Evolutionary conservation across 2,113 vertebrate genomes (phyloP).

Genomic region (Synodontis membranacea): DNA sequence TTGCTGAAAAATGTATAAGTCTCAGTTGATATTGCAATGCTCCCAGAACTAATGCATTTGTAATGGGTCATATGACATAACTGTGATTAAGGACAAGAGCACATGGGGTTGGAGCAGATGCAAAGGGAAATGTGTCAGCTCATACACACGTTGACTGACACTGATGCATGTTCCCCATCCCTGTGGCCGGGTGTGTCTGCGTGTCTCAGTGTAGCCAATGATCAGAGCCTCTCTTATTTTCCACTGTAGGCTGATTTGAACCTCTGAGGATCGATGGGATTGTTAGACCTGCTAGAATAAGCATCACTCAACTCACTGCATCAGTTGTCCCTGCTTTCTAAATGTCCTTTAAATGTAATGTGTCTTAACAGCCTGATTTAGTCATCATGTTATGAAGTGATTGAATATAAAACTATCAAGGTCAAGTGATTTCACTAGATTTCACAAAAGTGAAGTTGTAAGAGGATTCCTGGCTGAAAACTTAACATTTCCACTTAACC

Average conservation of each 20-base stretch:
- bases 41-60: constrained; percentile 50
- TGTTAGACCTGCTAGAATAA: constrained; percentile 41
- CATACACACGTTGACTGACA: constrained; percentile 21
- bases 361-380: not conserved
- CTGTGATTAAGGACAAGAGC: constrained; percentile 40
- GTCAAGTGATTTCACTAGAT: not conserved
- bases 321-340: not conserved
- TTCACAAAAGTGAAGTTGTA: not conserved
- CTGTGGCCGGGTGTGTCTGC: not conserved
- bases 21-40: constrained; percentile 26
- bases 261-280: constrained; percentile 10
- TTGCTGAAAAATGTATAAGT: constrained; percentile 49
- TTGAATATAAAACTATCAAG: not conserved
- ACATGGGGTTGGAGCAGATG: not conserved
- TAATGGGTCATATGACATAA: constrained; percentile 40
- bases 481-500: not conserved
- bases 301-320: not conserved
- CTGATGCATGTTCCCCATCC: constrained; percentile 30
- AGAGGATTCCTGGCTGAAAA: not conserved
- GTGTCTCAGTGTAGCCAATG: constrained; percentile 2
- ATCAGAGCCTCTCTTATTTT: constrained; percentile 35
- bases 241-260: constrained; percentile 17
- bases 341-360: not conserved
- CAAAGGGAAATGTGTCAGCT: constrained; percentile 15
- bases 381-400: not conserved